These are phyloP conservation scores for Tachina fera DNA, from an alignment of 2,888 invertebrate genomes.

Conservation along the genomic window DNA sequence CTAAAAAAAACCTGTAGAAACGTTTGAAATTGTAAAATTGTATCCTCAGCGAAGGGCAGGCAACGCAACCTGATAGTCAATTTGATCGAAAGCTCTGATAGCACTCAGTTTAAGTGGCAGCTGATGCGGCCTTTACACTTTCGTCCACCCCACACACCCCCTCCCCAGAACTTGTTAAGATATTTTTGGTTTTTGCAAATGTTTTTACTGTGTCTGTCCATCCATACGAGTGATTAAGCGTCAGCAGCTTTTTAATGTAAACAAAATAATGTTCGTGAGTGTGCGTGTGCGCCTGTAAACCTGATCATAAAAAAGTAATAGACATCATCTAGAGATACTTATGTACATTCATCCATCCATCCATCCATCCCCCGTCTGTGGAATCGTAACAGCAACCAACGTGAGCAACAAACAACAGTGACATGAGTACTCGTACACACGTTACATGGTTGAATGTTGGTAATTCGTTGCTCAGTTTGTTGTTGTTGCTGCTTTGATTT, in stretches of 20 bases:
- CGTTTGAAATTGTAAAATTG: slow-evolving; percentile 55
- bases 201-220: slow-evolving; percentile 8
- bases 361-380: slow-evolving; percentile 57
- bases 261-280: slow-evolving; percentile 22
- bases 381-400: slow-evolving; percentile 48
- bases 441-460: slow-evolving; percentile 63
- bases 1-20: slow-evolving; percentile 42
- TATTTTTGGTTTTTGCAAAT: background rate
- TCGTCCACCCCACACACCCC: background rate
- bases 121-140: slow-evolving; percentile 57
- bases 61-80: slow-evolving; percentile 78
- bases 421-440: slow-evolving; percentile 34
- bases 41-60: slow-evolving; percentile 27
- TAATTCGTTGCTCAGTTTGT: slow-evolving; percentile 48
- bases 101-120: slow-evolving; percentile 69
- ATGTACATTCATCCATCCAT: no score
- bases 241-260: slow-evolving; percentile 54
- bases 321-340: slow-evolving; percentile 59
- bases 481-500: slow-evolving; percentile 73
- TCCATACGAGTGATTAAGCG: slow-evolving; percentile 37
- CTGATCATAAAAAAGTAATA: slow-evolving; percentile 69
- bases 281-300: slow-evolving; percentile 33
- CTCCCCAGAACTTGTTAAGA: background rate
- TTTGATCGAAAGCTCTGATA: slow-evolving; percentile 82
- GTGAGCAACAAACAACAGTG: slow-evolving; percentile 42